Evolutionary conservation across 1,140 invertebrate genomes (phyloP), one percentile per base, ranked within the genome.

Genomic region (Vanessa atalanta): DNA sequence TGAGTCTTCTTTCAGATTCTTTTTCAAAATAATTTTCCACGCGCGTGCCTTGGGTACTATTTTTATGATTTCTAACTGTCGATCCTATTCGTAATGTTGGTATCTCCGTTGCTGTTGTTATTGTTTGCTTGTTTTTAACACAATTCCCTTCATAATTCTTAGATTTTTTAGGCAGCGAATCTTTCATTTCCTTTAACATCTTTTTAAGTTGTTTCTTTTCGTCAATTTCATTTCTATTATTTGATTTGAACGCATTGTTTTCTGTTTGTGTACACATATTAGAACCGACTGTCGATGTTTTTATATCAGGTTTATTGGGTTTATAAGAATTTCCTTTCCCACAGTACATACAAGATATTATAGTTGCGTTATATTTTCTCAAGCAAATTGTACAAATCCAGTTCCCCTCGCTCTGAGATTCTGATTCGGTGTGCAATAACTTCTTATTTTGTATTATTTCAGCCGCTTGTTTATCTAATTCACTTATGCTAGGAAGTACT

Each of bases 401-500:
- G 20, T 66, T 71, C 11, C 85, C 82, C 3, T 69, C 74, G 47
- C 60, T 72, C 50, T 51, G 23, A 15, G 51, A 47, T 66, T 31
- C 31, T 20, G 55, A 31, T 26, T 50, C 63, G 47, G 65, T 48
- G 61, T 77, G 64, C 51, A 83, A 51, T n/a, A 77, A 65, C 79
- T 85, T 92, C 48, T 84, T 85, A 7, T 73, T 86, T 77, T 95
- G 94, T 43, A 97, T 94, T 72, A 97, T 96, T 83, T 96, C 95
- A 0, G 95, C 94, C 2, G 96, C 96, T 90, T 97, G 96, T 81
- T 95, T 94, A 85, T 97, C 96, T 26, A 97, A 89, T 82, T 97
- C 96, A 83, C 96, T 97, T 75, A 97, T 97, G 83, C 96, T 97
- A 0, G 95, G 95, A n/a, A 97, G 86, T 70, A 96, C 94, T 26